These are phyloP conservation scores for Falco biarmicus DNA, from an alignment of 2,797 vertebrate genomes.

Conservation along the genomic window DNA sequence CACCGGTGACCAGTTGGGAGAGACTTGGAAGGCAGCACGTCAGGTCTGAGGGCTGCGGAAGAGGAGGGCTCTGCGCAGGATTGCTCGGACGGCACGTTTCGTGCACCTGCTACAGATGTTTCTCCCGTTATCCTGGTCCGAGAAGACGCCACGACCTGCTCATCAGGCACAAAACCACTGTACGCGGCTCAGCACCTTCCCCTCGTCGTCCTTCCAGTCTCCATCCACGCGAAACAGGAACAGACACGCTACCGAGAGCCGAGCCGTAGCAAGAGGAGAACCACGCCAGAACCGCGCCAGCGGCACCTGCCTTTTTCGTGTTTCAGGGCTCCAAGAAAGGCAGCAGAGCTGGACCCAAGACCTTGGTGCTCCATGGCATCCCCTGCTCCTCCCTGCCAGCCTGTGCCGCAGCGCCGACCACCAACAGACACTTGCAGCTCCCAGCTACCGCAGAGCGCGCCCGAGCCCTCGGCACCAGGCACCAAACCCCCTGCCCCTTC, in stretches of 20 bases:
- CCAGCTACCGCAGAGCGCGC: neutral
- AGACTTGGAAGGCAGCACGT: neutral
- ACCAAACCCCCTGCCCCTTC: neutral
- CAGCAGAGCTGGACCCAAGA: neutral
- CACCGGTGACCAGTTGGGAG: neutral
- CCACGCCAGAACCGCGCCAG: neutral
- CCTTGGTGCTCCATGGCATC: neutral
- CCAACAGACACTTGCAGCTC: neutral
- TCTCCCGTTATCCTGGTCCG: neutral
- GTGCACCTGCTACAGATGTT: neutral
- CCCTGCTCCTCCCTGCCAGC: neutral
- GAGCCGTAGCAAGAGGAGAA: neutral
- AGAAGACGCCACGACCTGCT: neutral
- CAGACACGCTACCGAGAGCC: neutral
- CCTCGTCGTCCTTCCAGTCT: neutral
- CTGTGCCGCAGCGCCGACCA: neutral
- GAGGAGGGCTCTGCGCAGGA: neutral
- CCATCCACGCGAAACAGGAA: neutral
- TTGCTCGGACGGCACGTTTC: accelerated
- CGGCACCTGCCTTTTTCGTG: accelerated
- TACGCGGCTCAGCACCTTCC: neutral
- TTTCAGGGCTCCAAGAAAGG: neutral
- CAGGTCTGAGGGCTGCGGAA: neutral
- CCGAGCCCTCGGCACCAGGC: neutral
- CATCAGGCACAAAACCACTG: neutral